Base-by-base conservation (phyloP, 1,140 invertebrate species). In the Camponotus floridanus region DNA sequence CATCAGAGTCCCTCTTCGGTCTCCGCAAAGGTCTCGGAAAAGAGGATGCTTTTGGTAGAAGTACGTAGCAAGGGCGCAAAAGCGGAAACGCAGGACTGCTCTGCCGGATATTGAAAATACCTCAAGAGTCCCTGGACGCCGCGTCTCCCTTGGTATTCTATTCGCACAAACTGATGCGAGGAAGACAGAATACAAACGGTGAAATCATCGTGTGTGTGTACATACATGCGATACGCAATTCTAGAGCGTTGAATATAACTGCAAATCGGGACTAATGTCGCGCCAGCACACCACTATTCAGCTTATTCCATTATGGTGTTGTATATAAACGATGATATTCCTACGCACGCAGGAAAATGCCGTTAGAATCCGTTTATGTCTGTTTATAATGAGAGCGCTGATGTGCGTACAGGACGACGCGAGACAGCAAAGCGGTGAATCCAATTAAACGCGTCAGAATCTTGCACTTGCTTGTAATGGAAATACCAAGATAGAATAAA, bases 31-130 rank as follows among this genome's bases (percentile, higher is more conserved):
- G 31, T 57, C 26, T 26, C 68, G 76, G 67, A 42, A 85, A 57
- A 59, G 70, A 71, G 64, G 76, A 78, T 71, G 64, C 87, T 88
- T 86, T 85, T 26, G 36, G 51, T 36, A 2, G 31, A 45, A 11
- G 21, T 42, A 78, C 78, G 55, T 33, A 15, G 68, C 39, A 31
- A 65, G 68, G 79, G 59, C 65, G 81, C 64, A 79, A 79, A 83
- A 86, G 67, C 88, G 91, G 89, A 91, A 91, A 90, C 81, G 78
- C 65, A 67, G 65, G 88, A 57, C 88, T 79, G 86, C 85, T 51
- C 48, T 55, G 81, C 86, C 91, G 92, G 92, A 93, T 93, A 93
- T 93, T 93, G 92, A 93, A 93, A 93, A 93, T 93, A 93, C 92
- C 91, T 90, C 85, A 89, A 87, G 86, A 90, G 86, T 80, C 83